These are phyloP conservation scores for Suillia variegata DNA, from an alignment of 2,888 invertebrate genomes.

Conservation along the genomic window DNA sequence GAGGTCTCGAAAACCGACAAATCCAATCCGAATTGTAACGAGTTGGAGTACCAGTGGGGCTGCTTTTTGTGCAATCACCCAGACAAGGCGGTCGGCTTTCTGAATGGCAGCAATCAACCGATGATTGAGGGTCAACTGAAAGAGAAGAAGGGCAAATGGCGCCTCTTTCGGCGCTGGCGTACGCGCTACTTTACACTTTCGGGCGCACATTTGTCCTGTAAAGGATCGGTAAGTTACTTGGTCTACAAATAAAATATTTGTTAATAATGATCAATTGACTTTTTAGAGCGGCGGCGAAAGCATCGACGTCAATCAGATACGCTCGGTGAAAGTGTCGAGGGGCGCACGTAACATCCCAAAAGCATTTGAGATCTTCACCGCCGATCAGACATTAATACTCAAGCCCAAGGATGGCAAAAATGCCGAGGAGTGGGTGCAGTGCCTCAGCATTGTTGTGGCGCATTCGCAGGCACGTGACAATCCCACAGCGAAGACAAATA, in stretches of 20 bases:
- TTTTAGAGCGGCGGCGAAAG: slow-evolving; percentile 79
- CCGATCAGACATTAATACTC: slow-evolving; percentile 87
- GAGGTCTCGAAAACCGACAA: slow-evolving; percentile 70
- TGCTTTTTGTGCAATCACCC: slow-evolving; percentile 95
- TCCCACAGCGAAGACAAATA: slow-evolving; percentile 61
- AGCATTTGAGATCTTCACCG: slow-evolving; percentile 96
- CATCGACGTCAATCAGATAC: slow-evolving; percentile 91
- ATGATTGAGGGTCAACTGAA: slow-evolving; percentile 90
- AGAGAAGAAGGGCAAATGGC: slow-evolving; percentile 91
- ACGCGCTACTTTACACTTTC: slow-evolving; percentile 93
- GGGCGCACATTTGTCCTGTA: slow-evolving; percentile 87
- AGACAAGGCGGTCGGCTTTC: slow-evolving; percentile 83
- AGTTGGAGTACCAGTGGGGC: slow-evolving; percentile 72
- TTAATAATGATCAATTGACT: background rate
- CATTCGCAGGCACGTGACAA: slow-evolving; percentile 65
- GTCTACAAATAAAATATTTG: background rate
- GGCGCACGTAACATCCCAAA: slow-evolving; percentile 92
- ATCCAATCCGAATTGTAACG: slow-evolving; percentile 61
- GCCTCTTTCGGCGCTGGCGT: slow-evolving; percentile 88
- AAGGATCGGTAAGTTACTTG: slow-evolving; percentile 72
- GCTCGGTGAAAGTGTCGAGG: slow-evolving; percentile 91
- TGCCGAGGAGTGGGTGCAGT: slow-evolving; percentile 96
- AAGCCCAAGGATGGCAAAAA: slow-evolving; percentile 94
- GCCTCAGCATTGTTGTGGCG: slow-evolving; percentile 89
- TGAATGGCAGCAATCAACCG: slow-evolving; percentile 79